Base-by-base conservation (phyloP, 2,113 vertebrate species). In the Conger conger region DNA sequence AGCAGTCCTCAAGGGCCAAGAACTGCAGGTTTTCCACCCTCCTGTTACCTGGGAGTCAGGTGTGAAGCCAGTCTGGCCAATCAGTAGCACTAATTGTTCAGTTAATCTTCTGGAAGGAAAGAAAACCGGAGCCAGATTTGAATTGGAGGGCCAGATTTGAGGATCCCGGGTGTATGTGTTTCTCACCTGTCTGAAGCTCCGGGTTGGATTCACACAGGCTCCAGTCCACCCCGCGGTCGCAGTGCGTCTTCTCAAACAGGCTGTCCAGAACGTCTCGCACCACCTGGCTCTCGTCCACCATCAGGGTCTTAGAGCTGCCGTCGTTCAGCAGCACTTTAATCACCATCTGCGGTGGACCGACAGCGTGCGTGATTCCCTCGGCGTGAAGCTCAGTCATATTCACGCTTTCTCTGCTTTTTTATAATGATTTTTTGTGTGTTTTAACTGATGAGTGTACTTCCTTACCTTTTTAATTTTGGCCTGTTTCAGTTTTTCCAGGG, bases 381-480 rank as follows among this genome's bases (percentile, higher is more conserved):
- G 2, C 27, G 30, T 23, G 0, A 2, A 30, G n/a, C 11, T 30
- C 6, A 2, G 30, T 27, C 57, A 3, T 33, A 13, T n/a, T 27
- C 27, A 30, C n/a, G n/a, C n/a, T 33, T 27, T 73, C 20, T n/a
- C 27, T 30, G 3, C 33, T 30, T 73, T 30, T 73, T 33, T n/a
- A n/a, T n/a, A n/a, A n/a, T n/a, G n/a, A n/a, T n/a, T n/a, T n/a
- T n/a, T n/a, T n/a, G n/a, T n/a, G n/a, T n/a, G n/a, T n/a, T n/a
- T n/a, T n/a, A n/a, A 33, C 27, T 8, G n/a, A 73, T n/a, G n/a
- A n/a, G 27, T 30, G 81, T 79, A 38, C 20, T 86, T 91, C 33
- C 76, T 85, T 89, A 99, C 98, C 97, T 99, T 99, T 94, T 97
- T 99, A 87, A 99, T 95, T 93, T 99, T 99, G 84, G 98, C 98